Percentiles rank a stretch among this genome's conserved stretches.
Conservation (phyloP, 2,888 invertebrate species). For the Campopleginae sp. region DNA sequence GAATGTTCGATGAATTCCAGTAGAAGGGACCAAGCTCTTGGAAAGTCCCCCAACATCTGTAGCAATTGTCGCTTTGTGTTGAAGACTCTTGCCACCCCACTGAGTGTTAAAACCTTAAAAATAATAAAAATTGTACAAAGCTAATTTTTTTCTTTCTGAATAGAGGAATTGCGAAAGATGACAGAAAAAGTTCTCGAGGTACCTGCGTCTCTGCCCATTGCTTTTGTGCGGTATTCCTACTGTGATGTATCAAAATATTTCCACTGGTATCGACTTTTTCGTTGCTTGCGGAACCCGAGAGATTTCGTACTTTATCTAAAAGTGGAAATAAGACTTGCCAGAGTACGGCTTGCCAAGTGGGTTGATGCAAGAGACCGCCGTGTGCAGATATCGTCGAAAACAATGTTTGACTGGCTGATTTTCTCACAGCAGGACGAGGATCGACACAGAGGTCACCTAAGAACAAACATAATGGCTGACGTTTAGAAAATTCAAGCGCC, state of each 20-base stretch:
- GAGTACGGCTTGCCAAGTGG: constrained; percentile 97
- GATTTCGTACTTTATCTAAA: constrained; percentile 94
- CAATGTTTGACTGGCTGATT: constrained; percentile 98
- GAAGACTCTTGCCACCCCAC: constrained; percentile 96
- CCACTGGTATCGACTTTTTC: constrained; percentile 95
- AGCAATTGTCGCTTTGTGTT: constrained; percentile 95
- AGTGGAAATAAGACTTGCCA: constrained; percentile 98
- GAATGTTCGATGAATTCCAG: constrained; percentile 97
- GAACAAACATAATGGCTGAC: constrained; percentile 7
- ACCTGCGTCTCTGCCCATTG: constrained; percentile 99
- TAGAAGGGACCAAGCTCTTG: constrained; percentile 96
- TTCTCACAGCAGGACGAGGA: constrained; percentile 96
- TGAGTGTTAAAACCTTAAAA: constrained; percentile 91
- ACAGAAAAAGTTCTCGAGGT: constrained; percentile 3
- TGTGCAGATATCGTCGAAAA: constrained; percentile 99
- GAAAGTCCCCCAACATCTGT: constrained; percentile 94
- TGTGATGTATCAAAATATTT: constrained; percentile 98
- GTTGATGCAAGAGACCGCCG: constrained; percentile 93
- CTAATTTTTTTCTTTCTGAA: neutral
- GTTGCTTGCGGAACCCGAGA: constrained; percentile 89
- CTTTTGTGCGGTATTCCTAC: constrained; percentile 98
- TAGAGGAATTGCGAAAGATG: neutral
- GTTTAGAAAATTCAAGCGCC: neutral
- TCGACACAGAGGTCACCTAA: constrained; percentile 96
- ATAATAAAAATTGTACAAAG: constrained; percentile 1